Evolutionary conservation across 2,888 invertebrate species (phyloP).

Genomic region (Tachystola acroxantha): DNA sequence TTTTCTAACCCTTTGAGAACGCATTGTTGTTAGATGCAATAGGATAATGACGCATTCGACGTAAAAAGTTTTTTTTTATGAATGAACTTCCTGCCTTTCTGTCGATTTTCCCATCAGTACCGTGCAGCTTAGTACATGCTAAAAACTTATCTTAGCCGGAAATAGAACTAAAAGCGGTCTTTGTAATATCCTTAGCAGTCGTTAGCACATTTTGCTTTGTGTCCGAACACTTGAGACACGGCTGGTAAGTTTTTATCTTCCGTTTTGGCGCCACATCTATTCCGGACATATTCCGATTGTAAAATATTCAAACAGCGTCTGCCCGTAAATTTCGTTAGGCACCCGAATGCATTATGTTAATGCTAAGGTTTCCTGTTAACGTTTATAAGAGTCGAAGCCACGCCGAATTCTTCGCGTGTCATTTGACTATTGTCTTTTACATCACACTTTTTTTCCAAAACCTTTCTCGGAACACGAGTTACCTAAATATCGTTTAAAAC

Average conservation of each 20-base stretch:
- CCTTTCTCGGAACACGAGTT: constrained; percentile 52
- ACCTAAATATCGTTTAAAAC: constrained; percentile 24
- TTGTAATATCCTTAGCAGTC: constrained; percentile 4
- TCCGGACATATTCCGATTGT: constrained; percentile 21
- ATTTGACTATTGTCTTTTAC: constrained; percentile 40
- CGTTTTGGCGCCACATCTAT: constrained; percentile 35
- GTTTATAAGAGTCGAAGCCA: constrained; percentile 22
- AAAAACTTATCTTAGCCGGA: constrained; percentile 41
- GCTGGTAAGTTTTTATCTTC: constrained; percentile 30
- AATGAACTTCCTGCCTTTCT: constrained; percentile 11
- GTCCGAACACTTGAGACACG: constrained; percentile 13
- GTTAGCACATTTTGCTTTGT: constrained; percentile 14
- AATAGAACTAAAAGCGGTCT: constrained; percentile 21
- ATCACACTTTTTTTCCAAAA: constrained; percentile 29
- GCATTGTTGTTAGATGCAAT: constrained; percentile 30
- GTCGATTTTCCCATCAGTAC: constrained; percentile 32
- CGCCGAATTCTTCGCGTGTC: constrained; percentile 50
- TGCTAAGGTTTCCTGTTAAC: constrained; percentile 60
- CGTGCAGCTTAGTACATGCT: constrained; percentile 29
- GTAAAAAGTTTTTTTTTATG: constrained; percentile 25
- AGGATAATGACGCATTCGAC: constrained; percentile 27
- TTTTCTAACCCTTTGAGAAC: constrained; percentile 33
- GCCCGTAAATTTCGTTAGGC: constrained; percentile 50
- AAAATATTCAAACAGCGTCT: constrained; percentile 45
- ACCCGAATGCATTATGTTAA: constrained; percentile 67